phyloP scores from a whole-genome alignment of 1,140 invertebrate species.

The Lutraria rhynchaena region DNA sequence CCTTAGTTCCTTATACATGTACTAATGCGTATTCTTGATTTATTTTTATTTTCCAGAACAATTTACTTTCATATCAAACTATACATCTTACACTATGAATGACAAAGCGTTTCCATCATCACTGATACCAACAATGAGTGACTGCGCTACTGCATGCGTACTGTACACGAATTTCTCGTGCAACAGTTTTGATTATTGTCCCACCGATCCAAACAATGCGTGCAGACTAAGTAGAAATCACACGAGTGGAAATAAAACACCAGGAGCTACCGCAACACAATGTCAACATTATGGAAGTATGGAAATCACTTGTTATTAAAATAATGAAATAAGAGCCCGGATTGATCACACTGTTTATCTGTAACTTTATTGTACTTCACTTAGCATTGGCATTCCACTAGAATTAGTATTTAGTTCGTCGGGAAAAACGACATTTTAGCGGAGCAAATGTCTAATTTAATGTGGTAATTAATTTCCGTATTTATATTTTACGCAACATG shows the following conservation, averaged over 20 bases:
- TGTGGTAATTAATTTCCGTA: too few relatives aligned
- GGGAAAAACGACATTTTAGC: too few relatives aligned
- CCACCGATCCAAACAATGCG: constrained; percentile 33
- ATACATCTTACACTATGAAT: constrained; percentile 53
- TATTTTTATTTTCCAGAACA: constrained; percentile 64
- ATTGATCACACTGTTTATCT: too few relatives aligned
- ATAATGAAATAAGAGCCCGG: too few relatives aligned
- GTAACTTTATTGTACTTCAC: too few relatives aligned
- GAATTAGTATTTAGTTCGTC: too few relatives aligned
- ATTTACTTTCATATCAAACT: constrained; percentile 62
- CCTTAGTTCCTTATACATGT: too few relatives aligned
- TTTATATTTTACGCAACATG: too few relatives aligned
- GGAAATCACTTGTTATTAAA: too few relatives aligned
- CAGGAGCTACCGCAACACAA: not conserved
- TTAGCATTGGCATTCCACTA: too few relatives aligned
- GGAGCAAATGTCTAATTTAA: too few relatives aligned
- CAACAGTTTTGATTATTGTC: constrained; percentile 72
- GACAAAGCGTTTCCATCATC: constrained; percentile 46
- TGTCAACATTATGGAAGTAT: constrained; percentile 69
- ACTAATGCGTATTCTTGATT: too few relatives aligned
- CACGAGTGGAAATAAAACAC: constrained; percentile 55
- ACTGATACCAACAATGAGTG: constrained; percentile 40
- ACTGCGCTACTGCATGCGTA: constrained; percentile 68
- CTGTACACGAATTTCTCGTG: constrained; percentile 65
- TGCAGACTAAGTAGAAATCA: constrained; percentile 67